These are phyloP conservation scores for Heptranchias perlo DNA, from an alignment of 2,113 vertebrate genomes.

Conservation along the genomic window DNA sequence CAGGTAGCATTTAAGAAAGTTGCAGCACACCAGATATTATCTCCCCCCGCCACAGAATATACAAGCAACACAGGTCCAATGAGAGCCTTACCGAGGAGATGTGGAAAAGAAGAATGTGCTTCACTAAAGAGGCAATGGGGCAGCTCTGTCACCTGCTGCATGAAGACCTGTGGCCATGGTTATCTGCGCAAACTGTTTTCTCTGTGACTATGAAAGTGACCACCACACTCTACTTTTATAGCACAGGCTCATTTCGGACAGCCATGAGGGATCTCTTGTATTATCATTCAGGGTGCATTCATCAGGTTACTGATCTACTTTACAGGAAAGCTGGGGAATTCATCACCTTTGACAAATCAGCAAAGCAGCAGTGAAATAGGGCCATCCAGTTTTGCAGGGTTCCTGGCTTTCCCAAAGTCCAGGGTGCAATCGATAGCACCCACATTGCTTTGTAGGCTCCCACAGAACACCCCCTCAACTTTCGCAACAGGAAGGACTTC, in stretches of 20 bases:
- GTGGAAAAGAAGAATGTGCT: background rate
- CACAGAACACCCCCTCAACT: background rate
- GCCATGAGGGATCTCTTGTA: background rate
- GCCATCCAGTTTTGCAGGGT: no score
- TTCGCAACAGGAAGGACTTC: background rate
- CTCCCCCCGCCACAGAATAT: background rate
- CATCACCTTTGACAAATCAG: background rate
- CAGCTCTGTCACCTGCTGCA: background rate
- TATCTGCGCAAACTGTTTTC: background rate
- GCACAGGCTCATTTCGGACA: background rate
- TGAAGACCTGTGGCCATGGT: background rate
- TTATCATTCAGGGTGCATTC: background rate
- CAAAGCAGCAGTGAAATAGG: background rate
- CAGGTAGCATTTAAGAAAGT: background rate
- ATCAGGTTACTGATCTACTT: no score
- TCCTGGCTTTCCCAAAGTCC: background rate
- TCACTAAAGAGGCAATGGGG: background rate
- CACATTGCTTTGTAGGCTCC: background rate
- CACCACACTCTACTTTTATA: background rate
- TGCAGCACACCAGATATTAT: background rate
- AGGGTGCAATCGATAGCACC: background rate
- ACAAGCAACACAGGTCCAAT: background rate
- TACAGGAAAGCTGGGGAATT: background rate
- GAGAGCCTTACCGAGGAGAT: background rate
- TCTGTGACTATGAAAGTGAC: background rate